Evolutionary conservation across 2,797 vertebrate genomes (phyloP).

Genomic region (Aphelocoma californica): DNA sequence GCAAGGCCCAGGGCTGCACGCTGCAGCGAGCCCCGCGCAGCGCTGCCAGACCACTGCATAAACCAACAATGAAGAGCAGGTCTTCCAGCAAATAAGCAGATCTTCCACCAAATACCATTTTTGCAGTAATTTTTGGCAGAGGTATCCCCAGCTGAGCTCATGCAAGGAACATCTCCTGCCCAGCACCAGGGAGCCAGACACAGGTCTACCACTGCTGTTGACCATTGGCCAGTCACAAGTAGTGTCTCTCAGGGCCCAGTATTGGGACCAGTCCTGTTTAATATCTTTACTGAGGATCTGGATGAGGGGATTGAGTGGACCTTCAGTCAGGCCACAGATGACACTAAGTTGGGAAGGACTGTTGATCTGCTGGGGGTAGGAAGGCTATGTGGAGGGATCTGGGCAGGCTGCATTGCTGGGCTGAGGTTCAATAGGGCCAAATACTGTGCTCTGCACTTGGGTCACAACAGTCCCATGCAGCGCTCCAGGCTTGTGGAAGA

Average conservation of each 20-base stretch:
- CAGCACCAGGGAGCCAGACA: rapidly evolving
- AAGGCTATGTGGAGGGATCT: neutral
- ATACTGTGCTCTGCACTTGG: neutral
- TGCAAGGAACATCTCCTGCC: neutral
- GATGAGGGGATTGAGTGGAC: neutral
- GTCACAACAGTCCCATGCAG: neutral
- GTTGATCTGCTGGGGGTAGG: neutral
- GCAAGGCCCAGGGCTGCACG: rapidly evolving
- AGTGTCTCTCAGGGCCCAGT: neutral
- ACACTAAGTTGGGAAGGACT: neutral
- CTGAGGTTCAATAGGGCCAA: neutral
- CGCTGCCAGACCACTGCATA: neutral
- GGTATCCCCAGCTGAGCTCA: neutral
- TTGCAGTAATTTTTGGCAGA: neutral
- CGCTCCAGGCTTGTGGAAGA: neutral
- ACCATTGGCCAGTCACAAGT: neutral
- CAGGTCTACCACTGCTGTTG: neutral
- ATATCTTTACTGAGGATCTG: neutral
- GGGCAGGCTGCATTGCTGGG: neutral
- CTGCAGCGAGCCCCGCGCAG: rapidly evolving
- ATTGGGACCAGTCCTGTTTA: neutral
- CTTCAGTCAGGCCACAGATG: neutral
- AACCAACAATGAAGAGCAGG: neutral
- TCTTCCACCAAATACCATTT: neutral
- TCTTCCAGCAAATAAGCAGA: neutral